phyloP scores from a whole-genome alignment of 2,113 vertebrate species.

The Bos javanicus region DNA sequence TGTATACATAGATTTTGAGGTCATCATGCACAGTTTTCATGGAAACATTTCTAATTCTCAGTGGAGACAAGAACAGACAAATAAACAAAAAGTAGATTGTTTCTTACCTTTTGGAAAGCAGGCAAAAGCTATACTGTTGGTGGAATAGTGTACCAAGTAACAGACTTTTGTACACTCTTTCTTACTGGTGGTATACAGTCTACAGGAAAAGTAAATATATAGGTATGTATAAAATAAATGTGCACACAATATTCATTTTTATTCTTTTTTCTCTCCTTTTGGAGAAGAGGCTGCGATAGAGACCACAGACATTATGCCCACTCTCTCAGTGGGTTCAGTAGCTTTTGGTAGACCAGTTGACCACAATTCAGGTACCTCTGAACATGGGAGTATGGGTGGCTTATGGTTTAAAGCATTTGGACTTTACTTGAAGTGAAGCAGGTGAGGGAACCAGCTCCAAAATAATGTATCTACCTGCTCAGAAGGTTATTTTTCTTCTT shows the following conservation, averaged over 20 bases:
- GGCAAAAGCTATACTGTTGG: slow-evolving; percentile 88
- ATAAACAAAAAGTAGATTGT: slow-evolving; percentile 68
- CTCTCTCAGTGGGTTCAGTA: neutral
- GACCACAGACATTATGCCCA: neutral
- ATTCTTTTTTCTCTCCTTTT: slow-evolving; percentile 39
- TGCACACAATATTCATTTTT: slow-evolving; percentile 48
- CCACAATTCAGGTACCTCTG: slow-evolving; percentile 75
- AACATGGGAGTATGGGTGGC: slow-evolving; percentile 56
- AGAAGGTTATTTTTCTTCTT: neutral
- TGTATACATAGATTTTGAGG: neutral
- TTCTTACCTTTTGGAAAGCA: slow-evolving; percentile 85
- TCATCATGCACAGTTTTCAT: slow-evolving; percentile 40
- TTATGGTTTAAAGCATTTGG: neutral
- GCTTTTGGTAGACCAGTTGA: neutral
- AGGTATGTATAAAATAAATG: slow-evolving; percentile 73
- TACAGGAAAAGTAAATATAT: slow-evolving; percentile 87
- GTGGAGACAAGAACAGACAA: slow-evolving; percentile 61
- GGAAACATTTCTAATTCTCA: slow-evolving; percentile 1
- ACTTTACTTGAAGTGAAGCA: neutral
- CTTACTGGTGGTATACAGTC: slow-evolving; percentile 85
- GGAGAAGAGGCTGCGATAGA: slow-evolving; percentile 44
- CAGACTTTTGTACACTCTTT: slow-evolving; percentile 89
- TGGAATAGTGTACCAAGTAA: slow-evolving; percentile 89
- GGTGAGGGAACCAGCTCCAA: neutral
- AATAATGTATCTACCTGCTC: neutral